phyloP scores from a whole-genome alignment of 1,140 invertebrate species.

The Aphelinus certus region DNA sequence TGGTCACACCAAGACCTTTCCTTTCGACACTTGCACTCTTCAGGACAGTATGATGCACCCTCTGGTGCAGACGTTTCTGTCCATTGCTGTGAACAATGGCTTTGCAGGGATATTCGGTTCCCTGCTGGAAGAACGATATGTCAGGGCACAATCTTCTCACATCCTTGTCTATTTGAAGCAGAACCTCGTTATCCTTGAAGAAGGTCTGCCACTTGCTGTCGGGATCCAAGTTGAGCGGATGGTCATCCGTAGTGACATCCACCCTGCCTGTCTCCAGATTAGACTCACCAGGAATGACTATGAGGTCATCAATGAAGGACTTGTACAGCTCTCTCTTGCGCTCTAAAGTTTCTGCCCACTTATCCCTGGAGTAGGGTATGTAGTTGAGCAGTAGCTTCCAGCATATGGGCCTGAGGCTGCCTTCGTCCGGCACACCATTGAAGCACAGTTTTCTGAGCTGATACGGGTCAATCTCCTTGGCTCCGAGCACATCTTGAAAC shows the following conservation, averaged over 20 bases:
- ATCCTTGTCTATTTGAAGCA: conserved; percentile 97
- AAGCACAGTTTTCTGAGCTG: conserved; percentile 77
- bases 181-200: conserved; percentile 96
- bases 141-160: conserved; percentile 93
- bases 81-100: conserved; percentile 78
- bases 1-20: conserved; percentile 88
- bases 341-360: conserved; percentile 73
- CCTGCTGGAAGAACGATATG: conserved; percentile 95
- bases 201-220: conserved; percentile 92
- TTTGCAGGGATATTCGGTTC: conserved; percentile 85
- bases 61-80: conserved; percentile 82
- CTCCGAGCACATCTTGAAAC: conserved; percentile 74
- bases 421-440: conserved; percentile 87
- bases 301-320: conserved; percentile 88
- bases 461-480: conserved; percentile 75
- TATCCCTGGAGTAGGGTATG: conserved; percentile 73
- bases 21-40: conserved; percentile 88
- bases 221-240: conserved; percentile 94
- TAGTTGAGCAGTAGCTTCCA: conserved; percentile 89
- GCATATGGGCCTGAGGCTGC: conserved; percentile 77
- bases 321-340: conserved; percentile 81
- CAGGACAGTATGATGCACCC: conserved; percentile 86
- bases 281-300: conserved; percentile 77
- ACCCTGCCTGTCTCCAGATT: conserved; percentile 66
- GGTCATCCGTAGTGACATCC: conserved; percentile 74